phyloP scores from a whole-genome alignment of 2,113 vertebrate species.

The Xiphophorus hellerii region DNA sequence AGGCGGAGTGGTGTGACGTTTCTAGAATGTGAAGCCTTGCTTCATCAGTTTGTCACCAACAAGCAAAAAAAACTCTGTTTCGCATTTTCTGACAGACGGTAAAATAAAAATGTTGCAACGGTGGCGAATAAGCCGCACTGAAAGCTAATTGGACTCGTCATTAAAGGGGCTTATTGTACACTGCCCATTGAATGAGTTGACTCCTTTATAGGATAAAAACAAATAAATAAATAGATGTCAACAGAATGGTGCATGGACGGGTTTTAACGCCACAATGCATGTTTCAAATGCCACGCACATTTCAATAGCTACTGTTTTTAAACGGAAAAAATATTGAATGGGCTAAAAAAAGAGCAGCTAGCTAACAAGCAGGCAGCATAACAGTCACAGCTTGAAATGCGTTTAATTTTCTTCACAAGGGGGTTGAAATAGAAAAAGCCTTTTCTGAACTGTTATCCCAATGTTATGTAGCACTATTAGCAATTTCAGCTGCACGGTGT shows the following conservation, averaged over 20 bases:
- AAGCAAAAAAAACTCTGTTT: constrained; percentile 7
- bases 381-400: not conserved
- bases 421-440: not conserved
- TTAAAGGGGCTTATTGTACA: constrained; percentile 58
- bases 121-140: constrained; percentile 13
- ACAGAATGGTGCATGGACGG: not conserved
- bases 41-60: constrained; percentile 1
- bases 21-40: constrained; percentile 22
- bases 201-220: not conserved
- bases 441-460: not conserved
- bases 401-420: not conserved
- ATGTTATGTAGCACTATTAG: constrained; percentile 9
- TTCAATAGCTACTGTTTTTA: not conserved
- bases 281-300: not conserved
- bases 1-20: constrained; percentile 24
- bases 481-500: constrained; percentile 19
- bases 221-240: not conserved
- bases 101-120: not conserved
- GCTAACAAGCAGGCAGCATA: constrained; percentile 49
- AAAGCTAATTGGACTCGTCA: constrained; percentile 42
- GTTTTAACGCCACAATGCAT: not conserved
- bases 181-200: constrained; percentile 35
- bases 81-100: not conserved
- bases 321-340: constrained; percentile 59
- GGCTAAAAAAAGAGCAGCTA: constrained; percentile 26